phyloP scores from a whole-genome alignment of 2,888 invertebrate genomes.

The Troglohyphantes excavatus region DNA sequence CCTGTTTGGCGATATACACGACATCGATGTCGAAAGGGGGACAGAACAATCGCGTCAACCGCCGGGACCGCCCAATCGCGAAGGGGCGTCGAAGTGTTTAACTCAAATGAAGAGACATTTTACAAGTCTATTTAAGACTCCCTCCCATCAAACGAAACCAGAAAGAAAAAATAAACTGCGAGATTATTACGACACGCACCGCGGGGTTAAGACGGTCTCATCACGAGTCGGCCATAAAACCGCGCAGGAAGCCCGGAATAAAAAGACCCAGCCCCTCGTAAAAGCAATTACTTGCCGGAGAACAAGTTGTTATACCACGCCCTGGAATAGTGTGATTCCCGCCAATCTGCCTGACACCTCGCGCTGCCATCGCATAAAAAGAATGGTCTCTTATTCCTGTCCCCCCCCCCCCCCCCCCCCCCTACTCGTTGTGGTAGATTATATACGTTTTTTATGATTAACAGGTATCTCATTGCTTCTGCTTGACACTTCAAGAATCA shows the following conservation, averaged over 20 bases:
- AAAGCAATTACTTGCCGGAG: conserved; percentile 55
- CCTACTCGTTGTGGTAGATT: conserved; percentile 15
- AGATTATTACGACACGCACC: conserved; percentile 41
- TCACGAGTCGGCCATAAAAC: conserved; percentile 36
- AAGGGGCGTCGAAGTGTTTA: conserved; percentile 59
- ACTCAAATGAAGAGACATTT: conserved; percentile 53
- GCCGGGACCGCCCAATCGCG: neutral
- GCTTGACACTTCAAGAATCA: conserved; percentile 30
- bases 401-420: too few relatives aligned
- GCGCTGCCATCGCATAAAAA: conserved; percentile 44
- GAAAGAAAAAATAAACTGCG: conserved; percentile 13
- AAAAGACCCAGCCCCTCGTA: conserved; percentile 27
- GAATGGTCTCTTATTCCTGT: neutral
- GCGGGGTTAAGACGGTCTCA: conserved; percentile 40
- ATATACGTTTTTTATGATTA: conserved; percentile 48
- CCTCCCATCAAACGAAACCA: neutral
- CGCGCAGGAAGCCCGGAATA: conserved; percentile 8
- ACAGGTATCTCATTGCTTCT: conserved; percentile 4
- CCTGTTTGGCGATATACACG: neutral
- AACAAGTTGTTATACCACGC: conserved; percentile 66
- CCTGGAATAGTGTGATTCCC: conserved; percentile 59
- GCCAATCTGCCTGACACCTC: conserved; percentile 67
- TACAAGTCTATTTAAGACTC: conserved; percentile 62
- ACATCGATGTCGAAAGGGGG: too few relatives aligned
- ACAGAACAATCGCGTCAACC: neutral